Conservation (phyloP, 2,797 vertebrate genomes). For the Gobio occitaniae region DNA sequence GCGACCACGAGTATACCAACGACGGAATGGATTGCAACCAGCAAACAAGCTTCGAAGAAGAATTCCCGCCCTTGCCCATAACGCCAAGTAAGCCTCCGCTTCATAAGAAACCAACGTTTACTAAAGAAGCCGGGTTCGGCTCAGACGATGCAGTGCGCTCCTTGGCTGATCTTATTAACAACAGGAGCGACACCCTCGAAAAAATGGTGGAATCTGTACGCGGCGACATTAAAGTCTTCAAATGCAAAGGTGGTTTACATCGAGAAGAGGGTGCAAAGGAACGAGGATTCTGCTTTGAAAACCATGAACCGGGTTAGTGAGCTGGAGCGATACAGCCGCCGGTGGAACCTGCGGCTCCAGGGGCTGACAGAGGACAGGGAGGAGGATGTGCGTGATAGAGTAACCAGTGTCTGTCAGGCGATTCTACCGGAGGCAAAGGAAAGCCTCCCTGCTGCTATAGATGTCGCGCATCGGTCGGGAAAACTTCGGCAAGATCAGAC, state of each 20-base stretch:
- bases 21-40: slow-evolving; percentile 13
- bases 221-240: slow-evolving; percentile 12
- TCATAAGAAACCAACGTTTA: neutral
- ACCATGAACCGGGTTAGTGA: neutral
- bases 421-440: slow-evolving; percentile 16
- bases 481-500: neutral
- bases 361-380: slow-evolving; percentile 7
- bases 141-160: slow-evolving; percentile 6
- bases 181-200: slow-evolving; percentile 15
- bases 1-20: neutral
- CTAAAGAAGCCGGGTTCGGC: neutral
- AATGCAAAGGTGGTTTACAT: slow-evolving; percentile 23
- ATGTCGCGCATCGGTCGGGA: neutral
- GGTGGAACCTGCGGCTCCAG: slow-evolving; percentile 9
- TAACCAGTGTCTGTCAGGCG: neutral
- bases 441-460: neutral
- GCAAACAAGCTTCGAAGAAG: slow-evolving; percentile 6
- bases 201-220: slow-evolving; percentile 11
- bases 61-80: neutral
- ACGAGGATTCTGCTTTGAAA: slow-evolving; percentile 14
- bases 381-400: slow-evolving; percentile 3
- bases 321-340: slow-evolving; percentile 10
- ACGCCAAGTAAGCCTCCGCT: slow-evolving; percentile 14
- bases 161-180: slow-evolving; percentile 4
- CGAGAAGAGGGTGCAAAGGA: slow-evolving; percentile 11